Percentiles rank a stretch among this genome's conserved stretches.
phyloP scores from a whole-genome alignment of 2,888 invertebrate species.

The Tiliacea aurago region DNA sequence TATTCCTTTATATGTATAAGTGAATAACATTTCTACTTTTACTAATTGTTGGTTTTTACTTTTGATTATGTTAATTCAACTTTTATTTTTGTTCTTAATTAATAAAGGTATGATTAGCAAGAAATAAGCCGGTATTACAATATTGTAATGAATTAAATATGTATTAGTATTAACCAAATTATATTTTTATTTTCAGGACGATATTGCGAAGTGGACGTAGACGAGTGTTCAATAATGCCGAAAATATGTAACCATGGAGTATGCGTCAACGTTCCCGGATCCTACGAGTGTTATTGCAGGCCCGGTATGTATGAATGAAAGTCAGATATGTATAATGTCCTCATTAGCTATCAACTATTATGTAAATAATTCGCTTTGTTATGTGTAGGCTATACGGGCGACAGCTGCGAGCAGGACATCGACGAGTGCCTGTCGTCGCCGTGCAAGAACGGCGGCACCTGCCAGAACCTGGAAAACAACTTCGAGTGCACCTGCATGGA shows the following conservation, averaged over 20 bases:
- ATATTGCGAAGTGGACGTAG: constrained; percentile 92
- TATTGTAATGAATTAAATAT: neutral
- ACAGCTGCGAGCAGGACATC: constrained; percentile 95
- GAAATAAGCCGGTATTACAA: neutral
- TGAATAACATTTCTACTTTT: constrained; percentile 39
- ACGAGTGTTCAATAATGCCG: constrained; percentile 92
- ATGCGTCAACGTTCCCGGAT: constrained; percentile 94
- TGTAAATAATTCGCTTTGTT: constrained; percentile 34
- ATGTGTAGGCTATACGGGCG: constrained; percentile 93
- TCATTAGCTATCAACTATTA: constrained; percentile 40
- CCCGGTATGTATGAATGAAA: constrained; percentile 88
- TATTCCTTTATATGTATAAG: too few species aligned
- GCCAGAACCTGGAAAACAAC: constrained; percentile 95
- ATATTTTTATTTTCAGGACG: constrained; percentile 80
- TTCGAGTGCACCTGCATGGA: constrained; percentile 95
- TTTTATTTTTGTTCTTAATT: constrained; percentile 59
- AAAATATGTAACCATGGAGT: constrained; percentile 95
- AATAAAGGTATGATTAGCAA: constrained; percentile 64
- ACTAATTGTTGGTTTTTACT: constrained; percentile 21
- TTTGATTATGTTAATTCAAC: constrained; percentile 55
- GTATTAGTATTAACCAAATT: neutral
- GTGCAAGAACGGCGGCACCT: constrained; percentile 95
- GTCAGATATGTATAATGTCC: constrained; percentile 8
- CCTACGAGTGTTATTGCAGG: constrained; percentile 95
- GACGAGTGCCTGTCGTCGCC: constrained; percentile 96